These are phyloP conservation scores for Vollenhovia emeryi DNA, from an alignment of 1,140 invertebrate genomes.

Conservation along the genomic window DNA sequence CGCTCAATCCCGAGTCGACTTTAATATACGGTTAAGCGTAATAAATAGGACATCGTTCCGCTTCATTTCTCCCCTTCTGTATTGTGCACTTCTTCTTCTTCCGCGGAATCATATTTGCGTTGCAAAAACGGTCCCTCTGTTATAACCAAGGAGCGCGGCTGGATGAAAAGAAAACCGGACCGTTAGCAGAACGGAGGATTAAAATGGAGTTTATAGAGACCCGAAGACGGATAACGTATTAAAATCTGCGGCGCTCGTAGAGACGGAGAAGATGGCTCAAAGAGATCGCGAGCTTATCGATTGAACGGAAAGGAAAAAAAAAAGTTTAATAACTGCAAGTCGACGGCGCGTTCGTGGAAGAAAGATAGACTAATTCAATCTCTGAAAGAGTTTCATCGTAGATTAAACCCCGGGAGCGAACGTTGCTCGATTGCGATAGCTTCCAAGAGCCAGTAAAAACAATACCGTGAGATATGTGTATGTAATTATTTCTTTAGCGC, in stretches of 20 bases:
- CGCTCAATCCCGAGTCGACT: constrained; percentile 7
- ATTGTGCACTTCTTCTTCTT: not conserved
- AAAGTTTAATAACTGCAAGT: constrained; percentile 54
- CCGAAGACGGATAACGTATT: constrained; percentile 29
- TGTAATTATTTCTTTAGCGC: not conserved
- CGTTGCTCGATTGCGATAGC: not conserved
- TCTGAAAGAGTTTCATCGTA: constrained; percentile 44
- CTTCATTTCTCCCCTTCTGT: constrained; percentile 43
- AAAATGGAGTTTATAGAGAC: constrained; percentile 56
- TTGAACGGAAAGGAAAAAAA: constrained; percentile 45
- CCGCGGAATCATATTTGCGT: not conserved
- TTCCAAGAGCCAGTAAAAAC: not conserved
- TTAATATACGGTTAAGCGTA: constrained; percentile 25
- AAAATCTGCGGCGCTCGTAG: constrained; percentile 48
- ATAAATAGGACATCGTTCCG: constrained; percentile 50
- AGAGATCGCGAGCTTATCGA: constrained; percentile 49
- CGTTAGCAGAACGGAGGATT: constrained; percentile 27
- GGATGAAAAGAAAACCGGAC: constrained; percentile 22
- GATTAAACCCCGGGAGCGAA: constrained; percentile 11
- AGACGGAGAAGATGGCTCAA: constrained; percentile 35
- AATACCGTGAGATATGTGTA: not conserved
- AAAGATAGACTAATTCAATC: constrained; percentile 37
- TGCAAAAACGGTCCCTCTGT: constrained; percentile 2
- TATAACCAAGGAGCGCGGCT: not conserved
- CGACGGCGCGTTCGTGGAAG: not conserved